Conservation (phyloP, 2,888 invertebrate genomes). For the Scelioninae gen. 1 region DNA sequence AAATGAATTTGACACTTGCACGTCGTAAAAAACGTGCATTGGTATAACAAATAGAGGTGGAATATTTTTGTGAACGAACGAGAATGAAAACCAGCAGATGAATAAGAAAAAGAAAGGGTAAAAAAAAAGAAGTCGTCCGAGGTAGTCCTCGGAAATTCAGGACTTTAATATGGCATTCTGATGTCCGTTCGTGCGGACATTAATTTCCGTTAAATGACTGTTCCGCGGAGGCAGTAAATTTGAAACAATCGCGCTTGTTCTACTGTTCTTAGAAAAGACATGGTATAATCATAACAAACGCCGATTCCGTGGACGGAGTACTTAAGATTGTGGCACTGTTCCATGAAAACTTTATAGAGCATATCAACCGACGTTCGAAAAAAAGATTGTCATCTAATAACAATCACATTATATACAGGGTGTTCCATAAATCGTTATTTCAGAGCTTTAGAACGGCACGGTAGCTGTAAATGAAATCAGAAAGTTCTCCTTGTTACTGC, state of each 20-base stretch:
- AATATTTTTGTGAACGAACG: constrained; percentile 27
- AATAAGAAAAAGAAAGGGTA: constrained; percentile 23
- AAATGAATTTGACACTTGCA: constrained; percentile 3
- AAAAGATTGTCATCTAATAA: constrained; percentile 54
- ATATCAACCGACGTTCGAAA: constrained; percentile 60
- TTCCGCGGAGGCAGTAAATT: constrained; percentile 66
- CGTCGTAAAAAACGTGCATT: constrained; percentile 35
- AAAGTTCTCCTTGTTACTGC: no score
- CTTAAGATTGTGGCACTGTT: constrained; percentile 64
- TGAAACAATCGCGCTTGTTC: constrained; percentile 68
- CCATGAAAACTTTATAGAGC: constrained; percentile 68
- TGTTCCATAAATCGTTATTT: constrained; percentile 14
- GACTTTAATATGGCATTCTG: constrained; percentile 57
- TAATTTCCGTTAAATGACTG: constrained; percentile 66
- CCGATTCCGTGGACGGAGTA: constrained; percentile 56
- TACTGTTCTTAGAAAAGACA: constrained; percentile 64
- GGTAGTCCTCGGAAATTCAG: constrained; percentile 43
- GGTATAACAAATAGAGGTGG: constrained; percentile 28
- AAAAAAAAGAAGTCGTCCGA: constrained; percentile 12
- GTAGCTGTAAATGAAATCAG: background rate
- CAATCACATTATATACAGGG: constrained; percentile 44
- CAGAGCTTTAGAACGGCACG: background rate
- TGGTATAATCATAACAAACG: constrained; percentile 66
- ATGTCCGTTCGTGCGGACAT: constrained; percentile 62
- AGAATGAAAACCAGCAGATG: background rate